phyloP scores from a whole-genome alignment of 53 echinoderm and acorn worm species.

The Echinometra lucunter region DNA sequence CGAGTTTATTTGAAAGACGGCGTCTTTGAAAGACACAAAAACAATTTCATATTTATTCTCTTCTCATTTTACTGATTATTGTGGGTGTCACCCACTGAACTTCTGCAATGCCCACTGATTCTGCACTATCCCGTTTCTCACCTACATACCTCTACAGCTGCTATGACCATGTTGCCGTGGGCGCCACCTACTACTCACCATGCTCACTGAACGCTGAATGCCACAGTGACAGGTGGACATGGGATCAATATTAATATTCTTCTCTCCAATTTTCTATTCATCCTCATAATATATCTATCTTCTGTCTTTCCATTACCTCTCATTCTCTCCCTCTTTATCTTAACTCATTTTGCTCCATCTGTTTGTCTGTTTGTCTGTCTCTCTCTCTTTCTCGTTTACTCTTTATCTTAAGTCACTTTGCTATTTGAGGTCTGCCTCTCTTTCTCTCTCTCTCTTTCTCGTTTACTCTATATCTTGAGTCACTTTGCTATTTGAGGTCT shows the following conservation, averaged over 20 bases:
- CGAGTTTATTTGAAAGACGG: too few relatives aligned
- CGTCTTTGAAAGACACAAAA: too few relatives aligned
- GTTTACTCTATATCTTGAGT: too few relatives aligned
- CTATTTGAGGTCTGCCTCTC: too few relatives aligned
- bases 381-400: not conserved
- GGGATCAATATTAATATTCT: not conserved
- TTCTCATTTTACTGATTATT: too few relatives aligned
- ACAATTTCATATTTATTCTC: too few relatives aligned
- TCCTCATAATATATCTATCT: not conserved
- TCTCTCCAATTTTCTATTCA: not conserved
- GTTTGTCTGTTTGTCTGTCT: not conserved
- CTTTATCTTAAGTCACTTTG: too few relatives aligned
- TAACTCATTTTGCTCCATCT: not conserved
- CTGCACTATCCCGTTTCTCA: not conserved
- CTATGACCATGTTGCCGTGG: not conserved
- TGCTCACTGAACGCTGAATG: not conserved
- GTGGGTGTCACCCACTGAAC: not conserved
- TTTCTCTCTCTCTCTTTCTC: too few relatives aligned
- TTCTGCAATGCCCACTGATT: not conserved
- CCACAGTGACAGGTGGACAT: not conserved
- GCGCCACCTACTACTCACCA: constrained; percentile 18
- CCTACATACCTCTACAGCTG: too few relatives aligned
- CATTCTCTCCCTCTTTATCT: not conserved
- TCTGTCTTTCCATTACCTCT: not conserved
- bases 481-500: too few relatives aligned